Evolutionary conservation across 2,888 invertebrate species (phyloP).

Genomic region (Itoplectis maculator): DNA sequence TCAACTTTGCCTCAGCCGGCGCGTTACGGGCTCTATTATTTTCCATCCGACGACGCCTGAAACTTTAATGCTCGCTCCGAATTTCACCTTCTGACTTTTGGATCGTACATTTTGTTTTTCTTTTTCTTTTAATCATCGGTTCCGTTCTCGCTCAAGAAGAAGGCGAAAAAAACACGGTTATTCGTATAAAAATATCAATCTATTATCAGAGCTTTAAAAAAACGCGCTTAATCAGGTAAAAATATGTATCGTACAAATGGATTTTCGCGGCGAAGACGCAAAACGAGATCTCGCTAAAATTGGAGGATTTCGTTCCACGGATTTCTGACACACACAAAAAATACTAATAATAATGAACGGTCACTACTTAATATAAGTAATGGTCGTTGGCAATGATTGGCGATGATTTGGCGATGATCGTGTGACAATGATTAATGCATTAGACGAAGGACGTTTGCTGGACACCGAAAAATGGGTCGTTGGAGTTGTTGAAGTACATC

Average conservation of each 20-base stretch:
- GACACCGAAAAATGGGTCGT: conserved; percentile 68
- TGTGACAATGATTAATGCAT: neutral
- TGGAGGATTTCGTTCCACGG: neutral
- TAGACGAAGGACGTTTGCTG: conserved; percentile 72
- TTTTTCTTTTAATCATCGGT: no score
- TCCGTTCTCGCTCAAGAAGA: no score
- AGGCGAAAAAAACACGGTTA: no score
- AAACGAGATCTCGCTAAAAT: neutral
- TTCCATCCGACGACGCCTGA: neutral
- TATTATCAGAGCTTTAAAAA: conserved; percentile 24
- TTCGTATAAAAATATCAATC: conserved; percentile 25
- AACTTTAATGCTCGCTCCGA: conserved; percentile 17
- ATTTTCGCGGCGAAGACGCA: neutral
- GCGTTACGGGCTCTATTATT: conserved; percentile 47
- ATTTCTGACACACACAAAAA: no score
- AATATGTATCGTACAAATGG: neutral
- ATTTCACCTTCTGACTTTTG: neutral
- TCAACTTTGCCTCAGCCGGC: conserved; percentile 26
- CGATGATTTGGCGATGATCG: neutral
- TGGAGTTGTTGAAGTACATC: conserved; percentile 56
- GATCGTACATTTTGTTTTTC: neutral
- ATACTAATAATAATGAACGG: no score
- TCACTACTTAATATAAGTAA: conserved; percentile 60
- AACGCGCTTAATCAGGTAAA: neutral
- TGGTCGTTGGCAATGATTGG: neutral